A percentile compares a stretch with the other conserved stretches of the same genome.
Evolutionary conservation across 2,888 invertebrate genomes (phyloP).

Genomic region (Caenorhabditis japonica): DNA sequence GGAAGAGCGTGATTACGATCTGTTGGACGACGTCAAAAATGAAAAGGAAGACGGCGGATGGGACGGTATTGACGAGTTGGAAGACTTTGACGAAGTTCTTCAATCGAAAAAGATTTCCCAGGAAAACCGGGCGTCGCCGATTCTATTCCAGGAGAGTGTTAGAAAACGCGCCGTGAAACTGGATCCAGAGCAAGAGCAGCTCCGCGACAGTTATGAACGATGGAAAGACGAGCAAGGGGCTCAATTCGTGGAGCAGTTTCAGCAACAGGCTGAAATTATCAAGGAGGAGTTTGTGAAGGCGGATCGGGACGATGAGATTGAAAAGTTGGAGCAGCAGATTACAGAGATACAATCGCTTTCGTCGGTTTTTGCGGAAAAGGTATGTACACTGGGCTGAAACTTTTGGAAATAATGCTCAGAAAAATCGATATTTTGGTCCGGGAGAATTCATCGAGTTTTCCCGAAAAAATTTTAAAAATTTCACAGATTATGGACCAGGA

Average conservation of each 20-base stretch:
- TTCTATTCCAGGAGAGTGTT: constrained; percentile 15
- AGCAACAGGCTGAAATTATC: constrained; percentile 30
- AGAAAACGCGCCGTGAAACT: constrained; percentile 13
- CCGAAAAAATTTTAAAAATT: not conserved
- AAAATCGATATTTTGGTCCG: too few species aligned
- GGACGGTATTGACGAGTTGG: constrained; percentile 21
- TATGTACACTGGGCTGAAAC: too few species aligned
- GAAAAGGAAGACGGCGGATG: constrained; percentile 34
- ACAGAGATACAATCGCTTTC: constrained; percentile 95
- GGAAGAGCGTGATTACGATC: constrained; percentile 19
- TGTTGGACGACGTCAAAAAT: constrained; percentile 6
- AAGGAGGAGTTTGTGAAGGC: constrained; percentile 33
- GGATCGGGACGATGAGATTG: constrained; percentile 62
- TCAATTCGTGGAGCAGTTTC: constrained; percentile 27
- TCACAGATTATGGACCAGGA: constrained; percentile 82
- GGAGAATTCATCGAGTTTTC: not conserved
- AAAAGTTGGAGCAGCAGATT: constrained; percentile 83
- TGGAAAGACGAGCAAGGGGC: constrained; percentile 37
- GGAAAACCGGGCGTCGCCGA: constrained; percentile 18
- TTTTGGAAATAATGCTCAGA: not conserved
- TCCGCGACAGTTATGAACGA: constrained; percentile 35
- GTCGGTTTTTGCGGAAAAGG: constrained; percentile 94
- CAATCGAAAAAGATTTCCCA: not conserved
- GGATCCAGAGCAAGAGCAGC: constrained; percentile 20
- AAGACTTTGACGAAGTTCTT: constrained; percentile 12